Percentiles rank a stretch among this genome's conserved stretches.
Conservation (phyloP, 1,140 invertebrate species). For the Drosophila navojoa region DNA sequence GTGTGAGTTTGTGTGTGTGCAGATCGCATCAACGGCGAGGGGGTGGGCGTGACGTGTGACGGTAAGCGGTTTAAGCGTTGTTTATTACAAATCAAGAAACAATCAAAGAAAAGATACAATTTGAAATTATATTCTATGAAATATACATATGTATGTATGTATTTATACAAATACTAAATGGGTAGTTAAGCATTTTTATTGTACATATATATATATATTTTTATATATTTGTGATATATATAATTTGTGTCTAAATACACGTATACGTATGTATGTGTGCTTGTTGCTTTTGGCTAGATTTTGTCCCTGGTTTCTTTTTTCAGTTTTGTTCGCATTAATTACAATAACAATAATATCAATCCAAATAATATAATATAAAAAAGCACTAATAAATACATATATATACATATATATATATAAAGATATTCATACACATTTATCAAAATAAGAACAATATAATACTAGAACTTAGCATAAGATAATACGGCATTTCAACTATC, state of each 20-base stretch:
- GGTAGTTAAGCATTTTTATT: slow-evolving; percentile 8
- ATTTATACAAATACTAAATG: slow-evolving; percentile 14
- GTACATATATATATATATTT: slow-evolving; percentile 36
- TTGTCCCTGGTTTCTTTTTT: slow-evolving; percentile 16
- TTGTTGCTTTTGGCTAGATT: slow-evolving; percentile 46
- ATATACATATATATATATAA: neutral
- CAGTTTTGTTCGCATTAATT: slow-evolving; percentile 29
- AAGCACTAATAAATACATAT: slow-evolving; percentile 36
- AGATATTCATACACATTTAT: neutral
- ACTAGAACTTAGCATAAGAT: slow-evolving; percentile 13
- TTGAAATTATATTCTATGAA: slow-evolving; percentile 55
- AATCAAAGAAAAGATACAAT: slow-evolving; percentile 74
- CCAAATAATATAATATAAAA: slow-evolving; percentile 44
- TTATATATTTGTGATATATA: slow-evolving; percentile 23
- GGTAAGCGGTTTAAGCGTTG: slow-evolving; percentile 52
- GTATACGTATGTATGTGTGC: slow-evolving; percentile 29
- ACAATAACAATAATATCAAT: slow-evolving; percentile 55
- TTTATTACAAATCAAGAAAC: slow-evolving; percentile 60
- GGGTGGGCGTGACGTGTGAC: slow-evolving; percentile 55
- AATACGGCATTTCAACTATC: slow-evolving; percentile 13
- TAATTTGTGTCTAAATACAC: slow-evolving; percentile 18
- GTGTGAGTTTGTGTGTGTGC: slow-evolving; percentile 9
- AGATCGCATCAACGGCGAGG: slow-evolving; percentile 32
- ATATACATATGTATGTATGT: slow-evolving; percentile 33
- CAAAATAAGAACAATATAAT: neutral